Base-by-base conservation (phyloP, 1,140 invertebrate genomes). In the Homalodisca vitripennis region DNA sequence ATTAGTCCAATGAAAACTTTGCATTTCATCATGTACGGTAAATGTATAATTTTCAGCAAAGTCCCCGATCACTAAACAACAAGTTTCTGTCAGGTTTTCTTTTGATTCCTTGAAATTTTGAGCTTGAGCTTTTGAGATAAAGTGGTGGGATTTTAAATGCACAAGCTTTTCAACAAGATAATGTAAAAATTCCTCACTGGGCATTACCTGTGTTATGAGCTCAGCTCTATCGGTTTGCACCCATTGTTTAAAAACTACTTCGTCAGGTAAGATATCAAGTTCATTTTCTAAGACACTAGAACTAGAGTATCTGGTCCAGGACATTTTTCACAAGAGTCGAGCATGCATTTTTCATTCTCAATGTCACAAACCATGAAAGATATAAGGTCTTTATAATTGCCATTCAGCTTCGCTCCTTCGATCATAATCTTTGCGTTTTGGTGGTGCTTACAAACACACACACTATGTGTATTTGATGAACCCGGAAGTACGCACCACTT, bases 41-140 rank as follows among this genome's bases (percentile, higher is more conserved):
- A 77, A 78, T 20, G 71, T 73, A 66, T 73, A 79, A 57, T 77
- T 78, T 74, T 79, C 72, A 63, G 76, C 75, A 73, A 78, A 77
- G 69, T 79, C 77, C 26, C 73, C 72, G 22, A 74, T 29, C 20
- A 70, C 64, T 30, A 75, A 13, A 72, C 72, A 70, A 63, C 73
- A 73, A 53, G 53, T 60, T 13, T 67, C 66, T 34, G 47, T 46
- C 13, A 73, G 48, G 32, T 71, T 67, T 65, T 73, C 51, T 71
- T 75, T 76, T 1, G 65, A 32, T 60, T 64, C 22, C 31, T 72
- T 69, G 48, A 72, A 74, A 69, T 68, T 73, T 20, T 68, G 70
- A 46, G 64, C 20, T 65, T 74, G 72, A 22, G 72, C 30, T 71
- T 74, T 71, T 41, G 73, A 68, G 41, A 75, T 72, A 62, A 74